Evolutionary conservation across 1,140 invertebrate species (phyloP), one percentile per base, ranked within the genome.

Genomic region (Habropoda laboriosa): DNA sequence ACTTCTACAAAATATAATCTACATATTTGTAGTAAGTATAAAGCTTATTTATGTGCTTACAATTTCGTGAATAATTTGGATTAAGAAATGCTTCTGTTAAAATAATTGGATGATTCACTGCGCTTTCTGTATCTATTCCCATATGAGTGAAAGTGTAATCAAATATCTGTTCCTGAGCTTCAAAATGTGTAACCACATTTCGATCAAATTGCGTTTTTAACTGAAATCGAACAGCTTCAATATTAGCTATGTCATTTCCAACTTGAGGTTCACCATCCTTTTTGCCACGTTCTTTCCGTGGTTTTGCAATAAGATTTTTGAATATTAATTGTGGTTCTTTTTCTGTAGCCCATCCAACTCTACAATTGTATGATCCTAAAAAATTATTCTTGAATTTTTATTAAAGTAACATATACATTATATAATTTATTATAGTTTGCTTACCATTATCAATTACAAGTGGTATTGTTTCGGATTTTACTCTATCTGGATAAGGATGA

Each of bases 131-230:
- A 85, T 98, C 95, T 79, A 99, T 97, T 27, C 97, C 97, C 88
- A 99, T 94, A 89, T 98, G 97, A 16, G 94, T 95, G 90, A 99
- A 99, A 3, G 96, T 95, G 89, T 99, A 98, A 91, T 99, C 98
- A 90, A 98, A 97, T 74, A 99, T 96, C 92, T 97, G 96, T 92
- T 99, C 98, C 92, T 99, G 97, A 13, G 97, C 96, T 92, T 99
- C 98, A 94, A 97, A 98, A 89, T 98, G 97, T 38, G 98, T 98
- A 0, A 99, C 97, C 32, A 99, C 95, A 94, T 99, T 98, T 51
- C 96, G 94, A 89, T 99, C 98, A 94, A 99, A 99, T 82, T 97
- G 97, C 4, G 97, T 97, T 91, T 97, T 97, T 38, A 98, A 91
- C 86, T 97, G 96, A 93, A 97, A 97, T 88, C 98, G 93, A 0